A percentile compares a stretch with the other conserved stretches of the same genome.
Evolutionary conservation across 2,113 vertebrate genomes (phyloP).

Genomic region (Laticauda laticaudata): DNA sequence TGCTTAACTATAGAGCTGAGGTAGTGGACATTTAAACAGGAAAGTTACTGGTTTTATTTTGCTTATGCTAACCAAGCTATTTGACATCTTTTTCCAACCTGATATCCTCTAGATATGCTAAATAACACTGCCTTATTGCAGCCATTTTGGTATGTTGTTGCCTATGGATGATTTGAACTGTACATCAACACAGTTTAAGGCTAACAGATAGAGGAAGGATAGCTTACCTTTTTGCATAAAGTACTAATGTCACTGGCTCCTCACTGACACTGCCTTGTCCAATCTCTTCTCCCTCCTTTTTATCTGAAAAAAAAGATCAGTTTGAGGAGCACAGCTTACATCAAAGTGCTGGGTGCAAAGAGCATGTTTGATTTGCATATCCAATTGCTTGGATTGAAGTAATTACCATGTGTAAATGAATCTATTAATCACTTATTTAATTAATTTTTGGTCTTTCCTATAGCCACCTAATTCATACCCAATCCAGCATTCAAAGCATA

Average conservation of each 20-base stretch:
- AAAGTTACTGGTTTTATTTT: not conserved
- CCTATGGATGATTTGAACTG: not conserved
- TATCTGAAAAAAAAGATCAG: conserved; percentile 25
- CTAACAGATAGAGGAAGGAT: not conserved
- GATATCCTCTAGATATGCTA: not conserved
- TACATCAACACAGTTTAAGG: not conserved
- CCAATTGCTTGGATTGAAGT: conserved; percentile 49
- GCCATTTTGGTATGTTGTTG: not conserved
- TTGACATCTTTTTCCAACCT: conserved; percentile 10
- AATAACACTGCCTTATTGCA: not conserved
- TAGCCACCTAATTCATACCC: conserved; percentile 33
- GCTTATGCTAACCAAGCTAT: not conserved
- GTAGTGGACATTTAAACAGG: not conserved
- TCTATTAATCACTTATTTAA: conserved; percentile 72
- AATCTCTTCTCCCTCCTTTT: conserved; percentile 2
- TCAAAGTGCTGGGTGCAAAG: conserved; percentile 25
- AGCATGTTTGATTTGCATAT: conserved; percentile 29
- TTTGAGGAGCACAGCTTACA: conserved; percentile 10
- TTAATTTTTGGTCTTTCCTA: conserved; percentile 68
- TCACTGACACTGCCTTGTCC: not conserved
- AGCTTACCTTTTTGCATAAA: not conserved
- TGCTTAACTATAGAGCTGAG: not conserved
- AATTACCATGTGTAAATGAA: conserved; percentile 62
- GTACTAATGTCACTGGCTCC: not conserved
- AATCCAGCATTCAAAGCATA: not conserved